Conservation (phyloP, 1,140 invertebrate genomes). For the Rhyacophila brunnea region DNA sequence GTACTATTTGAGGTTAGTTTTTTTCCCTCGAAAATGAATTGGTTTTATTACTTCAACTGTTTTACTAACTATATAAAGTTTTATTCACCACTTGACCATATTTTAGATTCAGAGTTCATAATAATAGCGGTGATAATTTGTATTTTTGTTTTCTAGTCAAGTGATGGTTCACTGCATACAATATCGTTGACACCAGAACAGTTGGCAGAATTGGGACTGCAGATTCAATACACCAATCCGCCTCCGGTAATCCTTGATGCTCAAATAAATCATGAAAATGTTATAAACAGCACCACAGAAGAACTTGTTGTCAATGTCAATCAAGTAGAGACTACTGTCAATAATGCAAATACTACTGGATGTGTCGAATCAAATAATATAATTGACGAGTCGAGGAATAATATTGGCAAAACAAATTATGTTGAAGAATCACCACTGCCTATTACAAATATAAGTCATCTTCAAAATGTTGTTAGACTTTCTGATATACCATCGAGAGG, state of each 20-base stretch:
- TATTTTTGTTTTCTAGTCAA: slow-evolving; percentile 14
- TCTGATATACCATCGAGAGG: slow-evolving; percentile 7
- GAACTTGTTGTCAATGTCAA: neutral
- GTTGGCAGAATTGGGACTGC: slow-evolving; percentile 19
- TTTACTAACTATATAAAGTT: neutral
- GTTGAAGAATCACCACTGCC: no score
- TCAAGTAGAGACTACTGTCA: neutral
- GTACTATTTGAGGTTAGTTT: slow-evolving; percentile 18
- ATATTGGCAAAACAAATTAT: no score
- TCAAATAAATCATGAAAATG: neutral
- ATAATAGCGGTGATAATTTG: neutral
- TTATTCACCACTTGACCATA: neutral
- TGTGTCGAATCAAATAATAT: neutral
- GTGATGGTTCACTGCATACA: slow-evolving; percentile 20
- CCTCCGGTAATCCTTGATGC: neutral
- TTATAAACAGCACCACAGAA: neutral
- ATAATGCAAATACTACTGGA: neutral
- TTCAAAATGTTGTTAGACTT: slow-evolving; percentile 15
- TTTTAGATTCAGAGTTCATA: neutral
- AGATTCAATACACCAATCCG: slow-evolving; percentile 14
- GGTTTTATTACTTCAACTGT: neutral
- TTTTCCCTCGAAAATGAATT: slow-evolving; percentile 10
- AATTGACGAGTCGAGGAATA: no score
- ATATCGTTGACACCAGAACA: slow-evolving; percentile 24
- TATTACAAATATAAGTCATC: neutral